Percentiles rank a stretch among this genome's conserved stretches.
Evolutionary conservation across 1,140 invertebrate species (phyloP).

Genomic region (Diorhabda elongata): DNA sequence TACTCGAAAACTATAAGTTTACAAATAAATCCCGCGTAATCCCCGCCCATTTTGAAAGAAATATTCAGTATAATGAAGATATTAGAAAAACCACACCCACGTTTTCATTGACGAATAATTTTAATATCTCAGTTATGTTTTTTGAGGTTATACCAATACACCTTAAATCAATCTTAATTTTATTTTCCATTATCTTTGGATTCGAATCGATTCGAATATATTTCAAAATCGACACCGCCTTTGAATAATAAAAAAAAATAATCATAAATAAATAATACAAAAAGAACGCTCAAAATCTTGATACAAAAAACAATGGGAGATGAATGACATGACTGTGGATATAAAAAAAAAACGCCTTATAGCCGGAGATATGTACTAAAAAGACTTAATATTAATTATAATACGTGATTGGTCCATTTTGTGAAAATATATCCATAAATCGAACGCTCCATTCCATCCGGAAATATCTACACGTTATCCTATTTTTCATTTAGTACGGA

Average conservation of each 20-base stretch:
- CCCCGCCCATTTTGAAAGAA: too few species aligned
- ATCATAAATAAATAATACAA: neutral
- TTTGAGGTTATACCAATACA: neutral
- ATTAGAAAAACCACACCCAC: neutral
- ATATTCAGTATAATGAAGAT: neutral
- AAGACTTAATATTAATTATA: slow-evolving; percentile 38
- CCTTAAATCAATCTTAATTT: neutral
- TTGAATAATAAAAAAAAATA: neutral
- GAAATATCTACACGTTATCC: slow-evolving; percentile 15
- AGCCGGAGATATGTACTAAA: slow-evolving; percentile 18
- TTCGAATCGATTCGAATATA: neutral
- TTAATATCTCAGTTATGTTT: neutral
- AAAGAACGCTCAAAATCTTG: slow-evolving; percentile 8
- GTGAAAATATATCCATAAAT: slow-evolving; percentile 38
- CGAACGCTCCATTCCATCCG: slow-evolving; percentile 23
- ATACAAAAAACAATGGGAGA: slow-evolving; percentile 20
- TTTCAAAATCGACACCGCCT: slow-evolving; percentile 1
- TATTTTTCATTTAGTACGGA: neutral
- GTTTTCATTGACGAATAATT: neutral
- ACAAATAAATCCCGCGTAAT: too few species aligned
- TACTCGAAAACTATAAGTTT: too few species aligned
- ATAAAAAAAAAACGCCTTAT: slow-evolving; percentile 17
- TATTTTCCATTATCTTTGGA: neutral
- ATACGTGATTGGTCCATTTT: slow-evolving; percentile 41
- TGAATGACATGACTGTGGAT: slow-evolving; percentile 23